Conservation (phyloP, 2,797 vertebrate species). For the Parauchenoglanis ngamensis region DNA sequence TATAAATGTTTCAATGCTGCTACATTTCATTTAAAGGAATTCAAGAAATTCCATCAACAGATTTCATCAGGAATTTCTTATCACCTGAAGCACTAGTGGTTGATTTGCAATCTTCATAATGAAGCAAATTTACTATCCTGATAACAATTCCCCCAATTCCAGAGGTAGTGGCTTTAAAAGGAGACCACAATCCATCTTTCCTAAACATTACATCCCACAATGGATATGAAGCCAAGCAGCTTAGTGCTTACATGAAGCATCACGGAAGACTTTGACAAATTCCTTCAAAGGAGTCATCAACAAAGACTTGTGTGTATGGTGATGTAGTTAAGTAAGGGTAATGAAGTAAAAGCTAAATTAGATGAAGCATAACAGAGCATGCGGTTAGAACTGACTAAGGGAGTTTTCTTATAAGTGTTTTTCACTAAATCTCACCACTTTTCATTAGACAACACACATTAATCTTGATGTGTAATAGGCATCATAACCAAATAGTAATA, state of each 20-base stretch:
- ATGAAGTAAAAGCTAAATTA: slow-evolving; percentile 43
- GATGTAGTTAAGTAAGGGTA: slow-evolving; percentile 48
- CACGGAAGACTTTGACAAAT: slow-evolving; percentile 26
- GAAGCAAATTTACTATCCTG: background rate
- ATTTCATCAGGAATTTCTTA: background rate
- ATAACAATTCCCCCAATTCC: slow-evolving; percentile 20
- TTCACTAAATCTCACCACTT: background rate
- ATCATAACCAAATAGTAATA: background rate
- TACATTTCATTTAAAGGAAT: background rate
- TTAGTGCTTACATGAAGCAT: slow-evolving; percentile 33
- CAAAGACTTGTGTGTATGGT: slow-evolving; percentile 46
- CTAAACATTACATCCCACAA: slow-evolving; percentile 49
- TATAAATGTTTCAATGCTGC: slow-evolving; percentile 17
- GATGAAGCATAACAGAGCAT: background rate
- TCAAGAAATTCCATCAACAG: background rate
- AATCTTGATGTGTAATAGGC: background rate
- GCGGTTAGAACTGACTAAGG: slow-evolving; percentile 21
- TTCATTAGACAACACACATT: slow-evolving; percentile 7
- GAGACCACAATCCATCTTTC: slow-evolving; percentile 47
- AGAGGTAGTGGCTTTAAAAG: slow-evolving; percentile 33
- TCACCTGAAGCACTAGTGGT: background rate
- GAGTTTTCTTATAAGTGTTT: background rate
- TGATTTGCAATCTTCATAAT: background rate
- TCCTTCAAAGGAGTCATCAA: slow-evolving; percentile 29
- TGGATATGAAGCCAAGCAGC: slow-evolving; percentile 35